Evolutionary conservation across 92 coral and sea anemone genomes (phyloP).

Genomic region (Porites cylindrica): DNA sequence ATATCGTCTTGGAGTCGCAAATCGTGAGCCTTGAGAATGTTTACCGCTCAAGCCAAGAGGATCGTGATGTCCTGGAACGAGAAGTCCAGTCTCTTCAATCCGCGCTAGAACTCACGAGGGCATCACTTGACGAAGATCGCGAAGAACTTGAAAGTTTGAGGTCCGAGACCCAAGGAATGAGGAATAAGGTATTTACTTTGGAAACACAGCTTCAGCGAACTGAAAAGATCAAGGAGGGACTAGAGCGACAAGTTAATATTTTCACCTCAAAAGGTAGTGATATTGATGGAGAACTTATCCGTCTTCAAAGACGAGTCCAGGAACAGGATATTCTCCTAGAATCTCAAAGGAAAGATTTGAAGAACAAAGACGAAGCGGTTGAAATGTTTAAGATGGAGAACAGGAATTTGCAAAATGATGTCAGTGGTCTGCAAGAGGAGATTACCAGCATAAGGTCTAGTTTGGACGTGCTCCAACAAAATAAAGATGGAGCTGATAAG

Average conservation of each 20-base stretch:
- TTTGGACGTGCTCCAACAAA: conserved; percentile 76
- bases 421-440: conserved; percentile 72
- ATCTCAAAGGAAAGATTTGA: conserved; percentile 74
- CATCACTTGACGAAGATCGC: conserved; percentile 74
- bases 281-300: conserved; percentile 59
- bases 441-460: conserved; percentile 58
- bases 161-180: conserved; percentile 64
- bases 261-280: conserved; percentile 55
- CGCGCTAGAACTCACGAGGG: conserved; percentile 72
- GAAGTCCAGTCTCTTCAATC: conserved; percentile 73
- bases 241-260: conserved; percentile 64
- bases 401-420: conserved; percentile 72
- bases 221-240: conserved; percentile 69
- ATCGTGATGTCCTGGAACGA: conserved; percentile 70
- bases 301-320: conserved; percentile 72
- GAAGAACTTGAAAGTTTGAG: conserved; percentile 69
- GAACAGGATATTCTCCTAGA: conserved; percentile 75
- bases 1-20: conserved; percentile 71
- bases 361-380: conserved; percentile 73
- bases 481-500: conserved; percentile 72
- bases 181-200: conserved; percentile 67
- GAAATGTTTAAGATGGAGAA: conserved; percentile 71
- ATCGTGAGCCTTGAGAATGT: conserved; percentile 77
- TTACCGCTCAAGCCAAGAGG: conserved; percentile 68
- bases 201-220: conserved; percentile 79